phyloP scores from a whole-genome alignment of 2,888 invertebrate species.

The Pheosia gnoma region DNA sequence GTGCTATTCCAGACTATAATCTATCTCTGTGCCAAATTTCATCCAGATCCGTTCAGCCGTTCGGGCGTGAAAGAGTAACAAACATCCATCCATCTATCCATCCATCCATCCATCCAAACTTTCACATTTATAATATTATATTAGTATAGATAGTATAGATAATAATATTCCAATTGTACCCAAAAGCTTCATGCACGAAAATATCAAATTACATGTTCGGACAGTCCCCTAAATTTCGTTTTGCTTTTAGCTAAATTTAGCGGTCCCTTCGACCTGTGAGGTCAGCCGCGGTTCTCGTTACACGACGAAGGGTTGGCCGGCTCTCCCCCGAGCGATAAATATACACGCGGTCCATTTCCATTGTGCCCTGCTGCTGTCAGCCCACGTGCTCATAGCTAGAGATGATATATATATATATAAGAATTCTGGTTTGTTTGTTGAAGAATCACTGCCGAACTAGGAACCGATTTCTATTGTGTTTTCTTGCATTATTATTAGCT shows the following conservation, averaged over 20 bases:
- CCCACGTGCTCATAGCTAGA: conserved; percentile 32
- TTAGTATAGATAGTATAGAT: too few species aligned
- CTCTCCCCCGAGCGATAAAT: conserved; percentile 44
- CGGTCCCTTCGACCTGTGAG: conserved; percentile 46
- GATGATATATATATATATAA: background rate
- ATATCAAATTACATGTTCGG: conserved; percentile 38
- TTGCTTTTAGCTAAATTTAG: conserved; percentile 50
- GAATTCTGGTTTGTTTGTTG: conserved; percentile 21
- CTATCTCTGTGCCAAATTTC: too few species aligned
- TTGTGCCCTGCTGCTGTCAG: conserved; percentile 33
- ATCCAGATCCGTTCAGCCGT: too few species aligned
- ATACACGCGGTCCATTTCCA: conserved; percentile 42
- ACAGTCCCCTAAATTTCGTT: conserved; percentile 27
- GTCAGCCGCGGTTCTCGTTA: conserved; percentile 47
- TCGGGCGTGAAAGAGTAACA: too few species aligned
- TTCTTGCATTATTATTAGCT: too few species aligned
- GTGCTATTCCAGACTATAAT: too few species aligned
- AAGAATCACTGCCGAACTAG: background rate
- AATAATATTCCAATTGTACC: conserved; percentile 25
- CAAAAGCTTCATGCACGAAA: conserved; percentile 40
- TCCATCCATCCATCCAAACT: too few species aligned
- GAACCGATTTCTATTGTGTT: background rate
- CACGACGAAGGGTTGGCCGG: conserved; percentile 20
- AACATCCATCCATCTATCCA: too few species aligned
- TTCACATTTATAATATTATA: too few species aligned